phyloP scores from a whole-genome alignment of 30 jellyfish, hydroid and myxozoan species.

The Hydra vulgaris region DNA sequence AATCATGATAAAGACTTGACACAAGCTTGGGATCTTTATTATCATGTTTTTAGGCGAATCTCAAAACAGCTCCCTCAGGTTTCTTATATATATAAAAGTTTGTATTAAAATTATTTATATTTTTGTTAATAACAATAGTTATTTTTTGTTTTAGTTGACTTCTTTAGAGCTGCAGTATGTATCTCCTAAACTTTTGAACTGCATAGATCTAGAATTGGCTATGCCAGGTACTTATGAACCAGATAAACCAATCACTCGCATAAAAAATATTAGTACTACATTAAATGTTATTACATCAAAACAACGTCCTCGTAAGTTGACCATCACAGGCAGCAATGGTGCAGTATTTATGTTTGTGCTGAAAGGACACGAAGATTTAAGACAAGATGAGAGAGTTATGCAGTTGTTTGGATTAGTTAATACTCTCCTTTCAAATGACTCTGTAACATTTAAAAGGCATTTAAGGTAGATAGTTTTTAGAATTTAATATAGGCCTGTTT shows the following conservation, averaged over 20 bases:
- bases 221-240: slow-evolving; percentile 99
- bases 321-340: slow-evolving; percentile 91
- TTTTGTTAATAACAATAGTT: background rate
- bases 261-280: slow-evolving; percentile 72
- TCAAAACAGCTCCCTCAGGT: slow-evolving; percentile 96
- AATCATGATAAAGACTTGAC: slow-evolving; percentile 69
- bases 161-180: slow-evolving; percentile 83
- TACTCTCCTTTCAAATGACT: slow-evolving; percentile 71
- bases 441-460: slow-evolving; percentile 91
- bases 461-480: slow-evolving; percentile 46
- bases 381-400: slow-evolving; percentile 99
- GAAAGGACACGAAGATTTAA: slow-evolving; percentile 95
- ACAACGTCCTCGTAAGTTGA: slow-evolving; percentile 91
- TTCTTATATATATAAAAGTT: background rate
- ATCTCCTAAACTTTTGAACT: slow-evolving; percentile 73
- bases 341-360: slow-evolving; percentile 78
- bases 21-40: slow-evolving; percentile 91
- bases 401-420: slow-evolving; percentile 94
- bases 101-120: background rate
- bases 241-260: slow-evolving; percentile 76
- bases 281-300: slow-evolving; percentile 93
- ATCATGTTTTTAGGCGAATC: slow-evolving; percentile 84
- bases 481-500: slow-evolving; percentile 3
- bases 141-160: slow-evolving; percentile 38
- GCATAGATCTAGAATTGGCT: slow-evolving; percentile 88